These are phyloP conservation scores for Acrocephalus arundinaceus DNA, from an alignment of 2,113 vertebrate genomes.

Conservation along the genomic window DNA sequence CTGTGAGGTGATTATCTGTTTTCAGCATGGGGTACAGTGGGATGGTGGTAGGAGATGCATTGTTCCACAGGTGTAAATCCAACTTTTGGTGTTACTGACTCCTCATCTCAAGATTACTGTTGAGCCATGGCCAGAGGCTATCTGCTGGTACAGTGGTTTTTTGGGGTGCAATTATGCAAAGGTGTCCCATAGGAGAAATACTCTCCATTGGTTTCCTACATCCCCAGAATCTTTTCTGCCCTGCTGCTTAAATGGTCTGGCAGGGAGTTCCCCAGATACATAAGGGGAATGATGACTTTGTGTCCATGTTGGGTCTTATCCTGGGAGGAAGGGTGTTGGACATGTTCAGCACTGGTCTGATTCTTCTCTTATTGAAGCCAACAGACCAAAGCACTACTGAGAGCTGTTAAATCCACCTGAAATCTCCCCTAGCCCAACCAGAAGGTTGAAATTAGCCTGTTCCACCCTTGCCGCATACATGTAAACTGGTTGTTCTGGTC, in stretches of 20 bases:
- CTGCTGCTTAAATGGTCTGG: background rate
- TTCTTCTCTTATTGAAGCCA: background rate
- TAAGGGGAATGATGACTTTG: background rate
- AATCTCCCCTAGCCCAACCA: background rate
- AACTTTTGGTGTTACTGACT: background rate
- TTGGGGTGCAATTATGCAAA: background rate
- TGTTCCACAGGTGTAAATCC: background rate
- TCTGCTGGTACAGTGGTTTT: fast-evolving
- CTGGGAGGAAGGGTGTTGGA: background rate
- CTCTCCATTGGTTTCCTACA: background rate
- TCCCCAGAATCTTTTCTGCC: background rate
- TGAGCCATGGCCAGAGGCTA: background rate
- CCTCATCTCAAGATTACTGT: background rate
- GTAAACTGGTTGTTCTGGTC: background rate
- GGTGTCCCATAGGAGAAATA: background rate
- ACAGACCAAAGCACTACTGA: background rate
- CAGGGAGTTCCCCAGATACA: fast-evolving
- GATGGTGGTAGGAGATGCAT: background rate
- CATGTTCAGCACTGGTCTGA: background rate
- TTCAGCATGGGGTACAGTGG: background rate
- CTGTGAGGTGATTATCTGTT: background rate
- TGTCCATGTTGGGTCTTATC: background rate
- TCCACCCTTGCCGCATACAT: fast-evolving
- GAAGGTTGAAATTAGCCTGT: background rate
- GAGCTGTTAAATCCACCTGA: background rate